Conservation (phyloP, 2,113 vertebrate genomes). For the Zosterops japonicus region DNA sequence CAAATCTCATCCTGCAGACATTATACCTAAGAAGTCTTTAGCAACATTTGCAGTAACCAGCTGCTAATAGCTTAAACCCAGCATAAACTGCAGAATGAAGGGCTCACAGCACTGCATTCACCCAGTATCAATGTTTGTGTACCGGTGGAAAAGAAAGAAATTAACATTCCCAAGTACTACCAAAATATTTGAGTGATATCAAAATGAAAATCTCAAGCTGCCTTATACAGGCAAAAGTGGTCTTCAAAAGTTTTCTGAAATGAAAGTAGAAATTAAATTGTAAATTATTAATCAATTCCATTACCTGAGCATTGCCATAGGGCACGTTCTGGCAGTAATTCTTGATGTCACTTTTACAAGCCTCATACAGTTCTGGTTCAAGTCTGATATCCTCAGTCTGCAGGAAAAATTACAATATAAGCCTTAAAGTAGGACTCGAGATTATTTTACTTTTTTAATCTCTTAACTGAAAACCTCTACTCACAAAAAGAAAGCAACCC, state of each 20-base stretch:
- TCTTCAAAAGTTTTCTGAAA: not conserved
- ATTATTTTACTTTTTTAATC: not conserved
- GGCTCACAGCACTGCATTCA: not conserved
- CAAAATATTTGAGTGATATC: not conserved
- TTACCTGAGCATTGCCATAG: slow-evolving; percentile 94
- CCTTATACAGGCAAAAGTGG: not conserved
- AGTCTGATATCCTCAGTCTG: slow-evolving; percentile 96
- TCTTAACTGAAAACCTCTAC: not conserved
- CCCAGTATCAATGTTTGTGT: not conserved
- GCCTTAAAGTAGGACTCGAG: not conserved
- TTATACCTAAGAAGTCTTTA: not conserved
- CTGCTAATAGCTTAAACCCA: not conserved
- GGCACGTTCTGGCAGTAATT: slow-evolving; percentile 86
- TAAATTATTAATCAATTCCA: slow-evolving; percentile 19
- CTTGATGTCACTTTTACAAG: slow-evolving; percentile 90
- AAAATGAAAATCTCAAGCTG: not conserved
- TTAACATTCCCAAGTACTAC: not conserved
- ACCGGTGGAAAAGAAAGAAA: not conserved
- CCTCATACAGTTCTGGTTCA: slow-evolving; percentile 91
- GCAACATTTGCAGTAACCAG: not conserved
- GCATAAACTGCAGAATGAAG: not conserved
- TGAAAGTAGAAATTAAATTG: not conserved
- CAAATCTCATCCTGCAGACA: not conserved
- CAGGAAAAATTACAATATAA: not conserved
- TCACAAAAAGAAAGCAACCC: not conserved